These are phyloP conservation scores for Drosophila pachea DNA, from an alignment of 1,140 invertebrate genomes.

Conservation along the genomic window DNA sequence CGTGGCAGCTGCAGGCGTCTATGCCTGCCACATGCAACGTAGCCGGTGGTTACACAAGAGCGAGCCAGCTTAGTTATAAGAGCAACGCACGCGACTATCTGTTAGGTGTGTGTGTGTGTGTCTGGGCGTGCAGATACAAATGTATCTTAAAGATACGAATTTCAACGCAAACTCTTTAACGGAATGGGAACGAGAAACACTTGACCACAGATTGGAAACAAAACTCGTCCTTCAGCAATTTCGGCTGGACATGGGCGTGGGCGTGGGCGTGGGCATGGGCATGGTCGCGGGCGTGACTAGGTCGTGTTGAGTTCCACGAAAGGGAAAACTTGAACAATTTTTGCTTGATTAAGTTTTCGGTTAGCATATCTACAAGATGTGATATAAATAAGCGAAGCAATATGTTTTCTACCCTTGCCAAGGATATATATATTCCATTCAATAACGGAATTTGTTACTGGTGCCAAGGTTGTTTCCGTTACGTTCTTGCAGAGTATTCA, in stretches of 20 bases:
- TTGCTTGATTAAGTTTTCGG: slow-evolving; percentile 68
- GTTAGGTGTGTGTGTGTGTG: slow-evolving; percentile 26
- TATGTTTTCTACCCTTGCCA: neutral
- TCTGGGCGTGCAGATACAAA: slow-evolving; percentile 5
- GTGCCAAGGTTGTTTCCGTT: neutral
- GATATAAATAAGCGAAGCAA: slow-evolving; percentile 18
- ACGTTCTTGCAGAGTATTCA: neutral
- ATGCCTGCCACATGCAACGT: slow-evolving; percentile 22
- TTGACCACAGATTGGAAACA: slow-evolving; percentile 5
- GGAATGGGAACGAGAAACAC: no score
- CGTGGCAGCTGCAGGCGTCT: no score
- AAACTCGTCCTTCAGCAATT: slow-evolving; percentile 16
- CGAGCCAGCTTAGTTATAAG: slow-evolving; percentile 49
- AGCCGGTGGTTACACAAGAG: slow-evolving; percentile 21
- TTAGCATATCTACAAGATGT: slow-evolving; percentile 58
- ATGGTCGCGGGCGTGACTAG: neutral
- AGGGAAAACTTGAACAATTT: slow-evolving; percentile 34
- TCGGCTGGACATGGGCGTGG: no score
- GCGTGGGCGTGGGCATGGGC: no score
- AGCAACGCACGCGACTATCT: slow-evolving; percentile 56
- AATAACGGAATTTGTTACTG: neutral
- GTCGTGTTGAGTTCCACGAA: neutral
- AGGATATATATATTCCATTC: neutral
- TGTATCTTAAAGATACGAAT: slow-evolving; percentile 37
- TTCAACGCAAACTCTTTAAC: slow-evolving; percentile 14